Conservation (phyloP, 2,888 invertebrate species). For the Papilio elwesi region DNA sequence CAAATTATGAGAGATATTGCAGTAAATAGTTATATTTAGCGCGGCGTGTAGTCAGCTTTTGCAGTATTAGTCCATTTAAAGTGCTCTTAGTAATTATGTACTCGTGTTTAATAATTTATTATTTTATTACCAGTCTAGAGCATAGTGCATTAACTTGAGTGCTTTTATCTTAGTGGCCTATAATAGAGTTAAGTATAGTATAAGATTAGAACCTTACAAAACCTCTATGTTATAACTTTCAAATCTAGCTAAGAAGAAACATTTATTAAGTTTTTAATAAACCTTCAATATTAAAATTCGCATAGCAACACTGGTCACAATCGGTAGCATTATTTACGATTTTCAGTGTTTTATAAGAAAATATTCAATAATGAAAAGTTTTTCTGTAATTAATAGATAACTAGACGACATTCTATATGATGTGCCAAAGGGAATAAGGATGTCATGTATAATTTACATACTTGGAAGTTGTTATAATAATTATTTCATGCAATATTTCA, state of each 20-base stretch:
- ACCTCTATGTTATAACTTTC: background rate
- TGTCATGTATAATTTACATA: no score
- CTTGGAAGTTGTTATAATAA: background rate
- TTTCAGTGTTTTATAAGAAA: no score
- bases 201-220: background rate
- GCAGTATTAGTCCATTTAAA: slow-evolving; percentile 5
- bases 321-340: no score
- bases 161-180: slow-evolving; percentile 15
- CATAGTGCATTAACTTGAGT: slow-evolving; percentile 32
- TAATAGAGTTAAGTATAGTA: slow-evolving; percentile 9
- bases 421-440: no score
- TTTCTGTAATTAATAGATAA: no score
- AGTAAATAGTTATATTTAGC: background rate
- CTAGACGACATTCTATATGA: no score
- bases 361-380: no score
- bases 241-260: background rate
- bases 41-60: background rate
- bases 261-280: no score
- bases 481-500: background rate
- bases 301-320: no score
- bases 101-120: slow-evolving; percentile 16
- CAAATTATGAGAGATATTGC: no score
- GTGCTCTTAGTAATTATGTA: slow-evolving; percentile 1
- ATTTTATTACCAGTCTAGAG: slow-evolving; percentile 32
- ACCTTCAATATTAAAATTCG: no score